These are phyloP conservation scores for Toxotes chatareus DNA, from an alignment of 2,113 vertebrate species.

Conservation along the genomic window DNA sequence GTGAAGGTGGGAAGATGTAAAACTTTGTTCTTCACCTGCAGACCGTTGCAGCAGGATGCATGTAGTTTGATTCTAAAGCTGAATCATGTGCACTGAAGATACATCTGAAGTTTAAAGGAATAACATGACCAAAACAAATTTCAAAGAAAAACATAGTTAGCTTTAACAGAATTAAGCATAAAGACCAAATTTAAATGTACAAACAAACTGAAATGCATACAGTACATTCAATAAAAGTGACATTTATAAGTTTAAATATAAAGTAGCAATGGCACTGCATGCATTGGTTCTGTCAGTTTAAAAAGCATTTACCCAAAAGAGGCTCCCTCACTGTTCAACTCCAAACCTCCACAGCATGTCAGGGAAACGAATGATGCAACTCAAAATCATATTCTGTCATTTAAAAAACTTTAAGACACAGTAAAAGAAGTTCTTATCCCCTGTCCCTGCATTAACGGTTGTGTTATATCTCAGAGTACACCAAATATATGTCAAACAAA, in stretches of 20 bases:
- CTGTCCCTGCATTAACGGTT: too few relatives aligned
- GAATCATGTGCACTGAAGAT: too few relatives aligned
- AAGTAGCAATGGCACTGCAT: neutral
- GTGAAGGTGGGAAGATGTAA: neutral
- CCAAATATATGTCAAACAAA: too few relatives aligned
- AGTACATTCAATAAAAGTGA: neutral
- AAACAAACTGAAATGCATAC: neutral
- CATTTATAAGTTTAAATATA: neutral
- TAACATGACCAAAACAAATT: neutral
- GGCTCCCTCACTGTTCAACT: neutral
- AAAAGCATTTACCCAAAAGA: neutral
- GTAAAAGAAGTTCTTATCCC: neutral
- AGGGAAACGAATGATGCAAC: neutral
- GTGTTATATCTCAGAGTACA: neutral
- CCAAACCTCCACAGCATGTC: neutral
- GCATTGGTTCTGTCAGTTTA: neutral
- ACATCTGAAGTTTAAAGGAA: neutral
- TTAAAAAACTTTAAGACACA: neutral
- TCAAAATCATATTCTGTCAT: neutral
- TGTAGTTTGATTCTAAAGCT: neutral
- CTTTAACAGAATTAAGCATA: neutral
- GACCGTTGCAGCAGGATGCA: neutral
- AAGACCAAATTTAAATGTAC: neutral
- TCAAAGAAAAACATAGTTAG: neutral
- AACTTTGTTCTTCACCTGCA: conserved; percentile 8